Conservation (phyloP, 2,113 vertebrate genomes). For the Corynorhinus townsendii region DNA sequence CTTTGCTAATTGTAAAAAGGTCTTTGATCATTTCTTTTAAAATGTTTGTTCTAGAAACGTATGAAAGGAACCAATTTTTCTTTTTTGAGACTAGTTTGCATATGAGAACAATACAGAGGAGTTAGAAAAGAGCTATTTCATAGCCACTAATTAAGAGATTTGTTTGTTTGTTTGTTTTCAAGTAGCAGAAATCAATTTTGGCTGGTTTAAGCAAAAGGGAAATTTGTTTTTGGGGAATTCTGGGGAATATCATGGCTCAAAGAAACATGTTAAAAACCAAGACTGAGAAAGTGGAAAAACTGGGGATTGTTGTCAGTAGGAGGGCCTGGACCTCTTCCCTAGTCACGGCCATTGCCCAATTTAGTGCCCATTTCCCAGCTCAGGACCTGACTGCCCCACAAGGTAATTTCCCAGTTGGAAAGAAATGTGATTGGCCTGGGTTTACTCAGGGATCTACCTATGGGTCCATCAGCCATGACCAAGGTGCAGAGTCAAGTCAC, state of each 20-base stretch:
- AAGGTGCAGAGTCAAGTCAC: no score
- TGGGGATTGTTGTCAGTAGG: fast-evolving
- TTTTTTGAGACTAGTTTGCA: background rate
- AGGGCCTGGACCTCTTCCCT: background rate
- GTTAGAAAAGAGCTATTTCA: conserved; percentile 7
- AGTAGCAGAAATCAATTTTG: background rate
- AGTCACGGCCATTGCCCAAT: background rate
- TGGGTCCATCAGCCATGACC: background rate
- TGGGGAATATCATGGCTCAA: background rate
- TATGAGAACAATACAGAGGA: background rate
- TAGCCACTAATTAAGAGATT: background rate
- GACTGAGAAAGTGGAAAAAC: background rate
- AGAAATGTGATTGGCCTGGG: background rate
- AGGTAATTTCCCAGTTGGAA: background rate
- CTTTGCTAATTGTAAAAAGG: background rate
- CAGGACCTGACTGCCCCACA: background rate
- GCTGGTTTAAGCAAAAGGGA: background rate
- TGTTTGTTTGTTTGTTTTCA: background rate
- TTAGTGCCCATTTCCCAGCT: background rate
- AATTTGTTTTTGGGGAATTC: background rate
- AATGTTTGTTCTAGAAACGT: background rate
- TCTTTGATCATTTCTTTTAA: background rate
- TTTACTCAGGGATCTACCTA: background rate
- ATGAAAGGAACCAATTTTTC: background rate
- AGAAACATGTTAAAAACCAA: background rate